These are phyloP conservation scores for Papilio xuthus DNA, from an alignment of 1,140 invertebrate species.

Conservation along the genomic window DNA sequence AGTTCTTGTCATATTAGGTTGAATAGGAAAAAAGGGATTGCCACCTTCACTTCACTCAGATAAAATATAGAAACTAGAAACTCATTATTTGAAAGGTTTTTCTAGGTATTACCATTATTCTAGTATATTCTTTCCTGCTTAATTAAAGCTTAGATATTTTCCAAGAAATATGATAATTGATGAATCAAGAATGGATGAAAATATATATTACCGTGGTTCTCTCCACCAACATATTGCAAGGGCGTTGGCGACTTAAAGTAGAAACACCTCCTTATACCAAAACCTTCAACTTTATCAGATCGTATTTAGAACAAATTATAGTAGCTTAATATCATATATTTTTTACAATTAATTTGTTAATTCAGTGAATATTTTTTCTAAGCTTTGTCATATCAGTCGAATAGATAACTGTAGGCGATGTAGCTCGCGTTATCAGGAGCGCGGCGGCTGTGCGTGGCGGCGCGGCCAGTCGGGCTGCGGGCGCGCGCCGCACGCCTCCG, in stretches of 20 bases:
- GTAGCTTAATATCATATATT: not conserved
- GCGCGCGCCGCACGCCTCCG: constrained; percentile 45
- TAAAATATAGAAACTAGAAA: too few relatives aligned
- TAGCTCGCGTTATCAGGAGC: constrained; percentile 33
- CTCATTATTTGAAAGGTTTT: constrained; percentile 2
- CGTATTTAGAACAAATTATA: not conserved
- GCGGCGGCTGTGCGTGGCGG: constrained; percentile 25
- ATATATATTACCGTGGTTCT: too few relatives aligned
- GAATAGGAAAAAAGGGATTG: too few relatives aligned
- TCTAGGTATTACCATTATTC: not conserved
- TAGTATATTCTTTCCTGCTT: too few relatives aligned
- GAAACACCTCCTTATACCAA: not conserved
- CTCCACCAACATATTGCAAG: too few relatives aligned
- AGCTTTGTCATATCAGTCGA: constrained; percentile 21
- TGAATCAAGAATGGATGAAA: too few relatives aligned
- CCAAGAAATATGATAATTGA: too few relatives aligned
- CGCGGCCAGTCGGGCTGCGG: constrained; percentile 33
- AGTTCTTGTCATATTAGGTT: too few relatives aligned
- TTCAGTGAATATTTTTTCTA: not conserved
- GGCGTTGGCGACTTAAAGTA: too few relatives aligned
- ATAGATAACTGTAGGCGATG: constrained; percentile 33
- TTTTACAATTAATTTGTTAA: not conserved
- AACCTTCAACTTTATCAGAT: not conserved
- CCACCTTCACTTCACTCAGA: too few relatives aligned
- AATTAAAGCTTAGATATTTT: too few relatives aligned